Evolutionary conservation across 2,797 vertebrate genomes (phyloP).

Genomic region (Lemur catta): DNA sequence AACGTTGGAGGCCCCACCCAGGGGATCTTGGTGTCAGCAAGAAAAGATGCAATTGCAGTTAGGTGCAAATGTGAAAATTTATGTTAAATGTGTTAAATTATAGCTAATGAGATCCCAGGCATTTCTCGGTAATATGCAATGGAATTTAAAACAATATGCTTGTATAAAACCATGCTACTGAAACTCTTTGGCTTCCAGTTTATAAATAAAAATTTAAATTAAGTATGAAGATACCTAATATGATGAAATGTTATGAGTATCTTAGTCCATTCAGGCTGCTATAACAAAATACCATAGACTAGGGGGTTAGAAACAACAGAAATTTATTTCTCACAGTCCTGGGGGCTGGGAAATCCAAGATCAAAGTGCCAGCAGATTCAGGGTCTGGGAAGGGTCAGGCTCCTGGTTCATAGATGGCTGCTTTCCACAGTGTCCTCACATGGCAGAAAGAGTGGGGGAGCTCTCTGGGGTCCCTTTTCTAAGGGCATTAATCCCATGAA

Average conservation of each 20-base stretch:
- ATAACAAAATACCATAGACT: not conserved
- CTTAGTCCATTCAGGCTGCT: not conserved
- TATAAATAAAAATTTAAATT: constrained; percentile 27
- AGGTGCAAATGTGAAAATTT: constrained; percentile 59
- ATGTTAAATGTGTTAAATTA: constrained; percentile 36
- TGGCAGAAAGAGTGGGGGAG: no score
- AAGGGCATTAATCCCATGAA: not conserved
- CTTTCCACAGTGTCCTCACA: not conserved
- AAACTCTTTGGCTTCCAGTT: not conserved
- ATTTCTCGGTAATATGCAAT: not conserved
- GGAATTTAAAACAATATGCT: constrained; percentile 18
- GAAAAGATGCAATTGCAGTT: constrained; percentile 21
- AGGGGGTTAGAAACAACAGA: not conserved
- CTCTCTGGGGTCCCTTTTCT: not conserved
- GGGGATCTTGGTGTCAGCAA: constrained; percentile 39
- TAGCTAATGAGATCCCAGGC: not conserved
- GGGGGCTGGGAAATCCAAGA: not conserved
- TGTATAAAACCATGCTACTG: not conserved
- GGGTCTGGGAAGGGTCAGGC: not conserved
- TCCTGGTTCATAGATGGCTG: not conserved
- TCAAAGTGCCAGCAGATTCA: not conserved
- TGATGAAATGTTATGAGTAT: not conserved
- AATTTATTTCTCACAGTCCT: not conserved
- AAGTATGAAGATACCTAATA: not conserved
- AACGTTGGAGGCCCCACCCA: constrained; percentile 40